Conservation (phyloP, 2,888 invertebrate genomes). For the Mythimna impura region DNA sequence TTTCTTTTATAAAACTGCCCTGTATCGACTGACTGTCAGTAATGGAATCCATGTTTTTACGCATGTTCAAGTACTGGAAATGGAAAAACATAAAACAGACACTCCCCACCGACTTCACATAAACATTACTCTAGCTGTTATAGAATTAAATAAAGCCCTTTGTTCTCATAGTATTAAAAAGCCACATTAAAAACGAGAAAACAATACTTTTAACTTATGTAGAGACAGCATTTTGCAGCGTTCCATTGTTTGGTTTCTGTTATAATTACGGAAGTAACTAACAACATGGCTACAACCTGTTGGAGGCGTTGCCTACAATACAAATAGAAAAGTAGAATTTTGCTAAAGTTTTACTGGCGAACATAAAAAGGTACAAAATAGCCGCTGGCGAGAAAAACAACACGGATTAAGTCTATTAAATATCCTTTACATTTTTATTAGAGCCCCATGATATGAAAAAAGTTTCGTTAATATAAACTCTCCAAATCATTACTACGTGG, state of each 20-base stretch:
- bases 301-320: conserved; percentile 52
- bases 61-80: no score
- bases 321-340: conserved; percentile 57
- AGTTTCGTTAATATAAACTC: conserved; percentile 29
- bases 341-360: conserved; percentile 45
- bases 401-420: conserved; percentile 37
- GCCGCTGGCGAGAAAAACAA: conserved; percentile 43
- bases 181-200: conserved; percentile 48
- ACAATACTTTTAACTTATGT: conserved; percentile 53
- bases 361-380: conserved; percentile 49
- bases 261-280: conserved; percentile 64
- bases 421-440: conserved; percentile 41
- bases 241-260: conserved; percentile 62
- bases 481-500: conserved; percentile 36
- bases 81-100: no score
- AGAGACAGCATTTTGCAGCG: conserved; percentile 56
- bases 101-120: conserved; percentile 9
- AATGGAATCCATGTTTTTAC: no score
- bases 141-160: conserved; percentile 43
- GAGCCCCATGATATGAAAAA: conserved; percentile 19
- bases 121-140: neutral
- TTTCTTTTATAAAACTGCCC: no score
- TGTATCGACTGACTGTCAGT: no score
- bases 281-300: conserved; percentile 65
- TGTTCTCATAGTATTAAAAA: conserved; percentile 51